Evolutionary conservation across 2,797 vertebrate species (phyloP).

Genomic region (Crypturellus tataupa): DNA sequence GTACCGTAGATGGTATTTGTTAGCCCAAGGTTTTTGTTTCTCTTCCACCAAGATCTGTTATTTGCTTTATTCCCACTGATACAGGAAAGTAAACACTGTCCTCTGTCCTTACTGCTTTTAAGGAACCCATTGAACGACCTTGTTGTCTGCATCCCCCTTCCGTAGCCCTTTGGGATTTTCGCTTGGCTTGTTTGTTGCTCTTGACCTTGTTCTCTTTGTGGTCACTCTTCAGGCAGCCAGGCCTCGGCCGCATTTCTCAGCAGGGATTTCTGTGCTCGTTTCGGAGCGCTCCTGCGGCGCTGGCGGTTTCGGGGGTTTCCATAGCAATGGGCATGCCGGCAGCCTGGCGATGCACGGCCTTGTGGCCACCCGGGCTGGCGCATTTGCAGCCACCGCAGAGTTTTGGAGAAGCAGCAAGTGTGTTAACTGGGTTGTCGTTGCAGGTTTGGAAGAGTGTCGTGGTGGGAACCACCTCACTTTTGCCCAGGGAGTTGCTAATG

Average conservation of each 20-base stretch:
- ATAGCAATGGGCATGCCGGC: conserved; percentile 71
- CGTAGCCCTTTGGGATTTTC: conserved; percentile 30
- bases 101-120: neutral
- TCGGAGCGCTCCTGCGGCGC: conserved; percentile 69
- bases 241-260: conserved; percentile 46
- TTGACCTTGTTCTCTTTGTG: conserved; percentile 43
- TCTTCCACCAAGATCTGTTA: neutral
- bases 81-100: neutral
- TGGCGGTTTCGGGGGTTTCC: conserved; percentile 77
- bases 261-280: conserved; percentile 66
- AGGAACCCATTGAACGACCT: neutral
- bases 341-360: too few relatives aligned
- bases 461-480: conserved; percentile 12
- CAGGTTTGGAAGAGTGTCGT: conserved; percentile 39
- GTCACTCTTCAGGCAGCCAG: conserved; percentile 48
- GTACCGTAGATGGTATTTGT: neutral
- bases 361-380: too few relatives aligned
- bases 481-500: neutral
- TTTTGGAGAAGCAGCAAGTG: conserved; percentile 53
- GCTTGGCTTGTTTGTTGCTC: conserved; percentile 22
- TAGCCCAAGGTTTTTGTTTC: neutral
- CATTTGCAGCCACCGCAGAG: neutral
- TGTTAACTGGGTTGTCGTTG: conserved; percentile 68
- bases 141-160: neutral
- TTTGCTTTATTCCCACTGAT: neutral